Conservation (phyloP, 2,797 vertebrate genomes). For the Onychomys torridus region DNA sequence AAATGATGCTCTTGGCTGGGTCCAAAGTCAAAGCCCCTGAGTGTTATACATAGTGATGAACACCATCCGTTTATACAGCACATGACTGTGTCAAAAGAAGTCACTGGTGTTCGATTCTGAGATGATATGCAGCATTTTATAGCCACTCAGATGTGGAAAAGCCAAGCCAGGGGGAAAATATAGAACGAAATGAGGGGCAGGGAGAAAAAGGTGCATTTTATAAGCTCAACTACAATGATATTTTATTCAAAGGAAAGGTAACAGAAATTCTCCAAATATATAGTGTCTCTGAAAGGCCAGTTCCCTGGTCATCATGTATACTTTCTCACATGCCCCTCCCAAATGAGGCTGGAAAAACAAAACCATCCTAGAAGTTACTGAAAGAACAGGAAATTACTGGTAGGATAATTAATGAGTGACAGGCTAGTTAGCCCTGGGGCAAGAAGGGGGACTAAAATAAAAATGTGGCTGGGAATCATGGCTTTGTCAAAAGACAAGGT, state of each 20-base stretch:
- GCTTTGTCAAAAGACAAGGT: conserved; percentile 84
- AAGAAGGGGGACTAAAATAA: conserved; percentile 28
- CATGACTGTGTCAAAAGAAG: conserved; percentile 26
- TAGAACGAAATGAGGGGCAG: neutral
- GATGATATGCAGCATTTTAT: conserved; percentile 5
- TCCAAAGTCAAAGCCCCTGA: neutral
- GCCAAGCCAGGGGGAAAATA: neutral
- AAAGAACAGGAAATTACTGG: conserved; percentile 64
- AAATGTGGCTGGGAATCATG: conserved; percentile 70
- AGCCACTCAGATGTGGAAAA: conserved; percentile 21
- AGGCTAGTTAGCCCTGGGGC: conserved; percentile 58
- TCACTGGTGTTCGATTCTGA: neutral
- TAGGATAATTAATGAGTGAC: conserved; percentile 63
- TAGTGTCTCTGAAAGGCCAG: conserved; percentile 6
- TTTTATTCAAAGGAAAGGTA: conserved; percentile 53
- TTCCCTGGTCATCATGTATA: neutral
- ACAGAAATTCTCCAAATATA: neutral
- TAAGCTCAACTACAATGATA: neutral
- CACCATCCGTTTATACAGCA: neutral
- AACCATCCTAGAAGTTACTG: neutral
- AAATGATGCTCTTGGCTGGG: neutral
- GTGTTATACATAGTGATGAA: neutral
- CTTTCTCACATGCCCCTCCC: conserved; percentile 9
- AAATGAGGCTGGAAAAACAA: neutral
- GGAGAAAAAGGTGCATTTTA: neutral